Conservation (phyloP, 2,888 invertebrate species). For the Caenorhabditis afra region DNA sequence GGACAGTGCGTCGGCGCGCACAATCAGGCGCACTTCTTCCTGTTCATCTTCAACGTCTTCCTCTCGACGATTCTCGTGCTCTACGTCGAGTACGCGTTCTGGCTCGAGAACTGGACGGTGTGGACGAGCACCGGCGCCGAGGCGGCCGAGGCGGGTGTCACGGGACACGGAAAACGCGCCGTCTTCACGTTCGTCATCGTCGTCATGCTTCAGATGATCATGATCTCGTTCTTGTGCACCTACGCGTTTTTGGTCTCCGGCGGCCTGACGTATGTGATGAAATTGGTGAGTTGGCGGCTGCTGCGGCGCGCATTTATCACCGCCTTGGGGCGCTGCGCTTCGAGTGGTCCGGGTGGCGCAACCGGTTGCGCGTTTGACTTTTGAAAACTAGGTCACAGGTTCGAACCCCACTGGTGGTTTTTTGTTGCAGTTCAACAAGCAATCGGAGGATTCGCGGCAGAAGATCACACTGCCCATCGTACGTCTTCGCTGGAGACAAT, state of each 20-base stretch:
- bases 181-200: constrained; percentile 13
- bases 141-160: neutral
- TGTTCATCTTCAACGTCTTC: constrained; percentile 28
- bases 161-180: neutral
- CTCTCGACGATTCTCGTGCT: constrained; percentile 26
- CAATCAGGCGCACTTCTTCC: constrained; percentile 52
- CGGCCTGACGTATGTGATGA: constrained; percentile 18
- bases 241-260: constrained; percentile 30
- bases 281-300: constrained; percentile 13
- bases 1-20: constrained; percentile 53
- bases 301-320: too few species aligned
- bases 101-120: constrained; percentile 10
- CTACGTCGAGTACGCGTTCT: constrained; percentile 31
- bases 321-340: neutral
- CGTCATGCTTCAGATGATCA: constrained; percentile 12
- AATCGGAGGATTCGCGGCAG: neutral
- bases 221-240: constrained; percentile 23
- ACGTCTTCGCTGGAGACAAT: constrained; percentile 29
- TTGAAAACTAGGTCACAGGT: too few species aligned
- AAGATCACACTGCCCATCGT: neutral
- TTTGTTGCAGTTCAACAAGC: constrained; percentile 10
- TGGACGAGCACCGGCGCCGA: neutral
- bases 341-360: neutral
- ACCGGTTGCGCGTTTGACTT: too few species aligned
- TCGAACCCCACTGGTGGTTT: too few species aligned